Conservation (phyloP, 2,113 vertebrate species). For the Gambusia affinis region DNA sequence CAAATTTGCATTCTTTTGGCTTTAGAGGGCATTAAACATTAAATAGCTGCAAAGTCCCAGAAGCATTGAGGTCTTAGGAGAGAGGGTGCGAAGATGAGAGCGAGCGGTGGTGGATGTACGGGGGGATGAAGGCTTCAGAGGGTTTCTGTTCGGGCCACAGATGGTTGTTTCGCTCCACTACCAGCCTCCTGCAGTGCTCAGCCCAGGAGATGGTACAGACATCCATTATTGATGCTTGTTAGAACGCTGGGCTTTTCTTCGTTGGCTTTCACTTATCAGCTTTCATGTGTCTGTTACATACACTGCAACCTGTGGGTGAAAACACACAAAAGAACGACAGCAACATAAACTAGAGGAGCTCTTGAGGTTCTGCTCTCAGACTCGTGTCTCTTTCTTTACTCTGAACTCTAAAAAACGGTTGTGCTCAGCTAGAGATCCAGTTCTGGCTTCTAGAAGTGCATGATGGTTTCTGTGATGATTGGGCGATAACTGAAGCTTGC, state of each 20-base stretch:
- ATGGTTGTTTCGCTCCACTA: constrained; percentile 52
- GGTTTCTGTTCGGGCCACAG: constrained; percentile 69
- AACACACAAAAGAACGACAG: constrained; percentile 13
- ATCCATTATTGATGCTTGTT: constrained; percentile 77
- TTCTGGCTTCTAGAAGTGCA: not conserved
- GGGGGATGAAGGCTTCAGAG: constrained; percentile 65
- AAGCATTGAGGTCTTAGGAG: constrained; percentile 57
- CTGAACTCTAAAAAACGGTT: not conserved
- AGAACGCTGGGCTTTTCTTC: constrained; percentile 36
- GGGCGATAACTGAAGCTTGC: not conserved
- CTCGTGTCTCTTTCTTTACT: not conserved
- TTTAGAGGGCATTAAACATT: constrained; percentile 79
- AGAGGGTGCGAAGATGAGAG: constrained; percentile 37
- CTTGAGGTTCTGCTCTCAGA: not conserved
- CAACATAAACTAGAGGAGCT: not conserved
- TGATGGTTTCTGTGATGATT: not conserved
- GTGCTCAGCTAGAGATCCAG: not conserved
- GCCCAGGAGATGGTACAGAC: constrained; percentile 53
- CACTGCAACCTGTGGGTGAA: not conserved
- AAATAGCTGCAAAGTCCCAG: constrained; percentile 76
- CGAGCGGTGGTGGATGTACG: constrained; percentile 6
- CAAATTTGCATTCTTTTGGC: constrained; percentile 82
- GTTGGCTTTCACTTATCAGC: constrained; percentile 51
- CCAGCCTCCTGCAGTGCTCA: constrained; percentile 60
- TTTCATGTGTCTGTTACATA: constrained; percentile 49